Percentiles rank a stretch among this genome's conserved stretches.
phyloP scores from a whole-genome alignment of 1,140 invertebrate genomes.

The Brachionus koreanus region DNA sequence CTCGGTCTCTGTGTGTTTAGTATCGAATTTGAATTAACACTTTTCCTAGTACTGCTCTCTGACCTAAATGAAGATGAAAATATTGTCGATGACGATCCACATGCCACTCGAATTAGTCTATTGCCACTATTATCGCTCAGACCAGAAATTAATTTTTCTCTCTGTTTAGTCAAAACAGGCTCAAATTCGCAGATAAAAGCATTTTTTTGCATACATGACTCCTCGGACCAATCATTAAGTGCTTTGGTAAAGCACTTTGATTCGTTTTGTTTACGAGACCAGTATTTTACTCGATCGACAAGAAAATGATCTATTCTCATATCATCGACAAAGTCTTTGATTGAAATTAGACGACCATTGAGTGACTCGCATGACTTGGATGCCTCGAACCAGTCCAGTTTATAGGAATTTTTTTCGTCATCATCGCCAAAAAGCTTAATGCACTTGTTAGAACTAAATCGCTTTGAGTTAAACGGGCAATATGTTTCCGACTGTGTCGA shows the following conservation, averaged over 20 bases:
- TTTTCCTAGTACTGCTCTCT: background rate
- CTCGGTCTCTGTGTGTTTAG: background rate
- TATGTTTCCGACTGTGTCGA: background rate
- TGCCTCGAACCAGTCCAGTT: conserved; percentile 21
- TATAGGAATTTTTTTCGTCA: background rate
- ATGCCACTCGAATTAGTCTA: background rate
- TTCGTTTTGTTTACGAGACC: background rate
- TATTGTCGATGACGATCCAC: background rate
- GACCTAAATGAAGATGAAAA: background rate
- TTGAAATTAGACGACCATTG: background rate
- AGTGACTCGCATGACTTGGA: background rate
- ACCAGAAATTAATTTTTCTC: background rate
- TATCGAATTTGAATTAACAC: background rate
- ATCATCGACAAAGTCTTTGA: conserved; percentile 20
- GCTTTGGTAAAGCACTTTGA: background rate
- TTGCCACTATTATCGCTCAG: background rate
- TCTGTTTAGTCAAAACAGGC: background rate
- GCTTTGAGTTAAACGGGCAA: background rate
- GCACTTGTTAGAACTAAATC: background rate
- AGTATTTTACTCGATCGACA: background rate
- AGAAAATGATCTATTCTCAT: background rate
- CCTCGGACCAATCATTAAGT: background rate
- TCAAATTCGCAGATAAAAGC: conserved; percentile 36
- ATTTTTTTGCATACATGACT: background rate
- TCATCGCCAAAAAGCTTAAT: conserved; percentile 11